These are phyloP conservation scores for Xyrichtys novacula DNA, from an alignment of 2,797 vertebrate genomes.

Conservation along the genomic window DNA sequence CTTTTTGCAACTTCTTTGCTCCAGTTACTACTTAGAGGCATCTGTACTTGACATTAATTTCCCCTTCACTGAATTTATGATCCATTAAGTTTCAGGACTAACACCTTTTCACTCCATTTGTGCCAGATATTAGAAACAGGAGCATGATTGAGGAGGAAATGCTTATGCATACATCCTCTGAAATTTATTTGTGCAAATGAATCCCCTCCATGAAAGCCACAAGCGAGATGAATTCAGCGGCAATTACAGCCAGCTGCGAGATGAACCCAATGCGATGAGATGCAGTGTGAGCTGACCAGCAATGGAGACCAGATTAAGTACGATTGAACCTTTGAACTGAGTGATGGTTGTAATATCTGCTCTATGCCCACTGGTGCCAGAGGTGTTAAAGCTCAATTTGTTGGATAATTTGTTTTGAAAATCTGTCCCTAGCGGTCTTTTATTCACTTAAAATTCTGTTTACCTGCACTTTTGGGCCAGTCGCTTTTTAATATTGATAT, in stretches of 20 bases:
- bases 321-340: constrained; percentile 13
- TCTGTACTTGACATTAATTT: constrained; percentile 8
- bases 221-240: constrained; percentile 38
- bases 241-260: constrained; percentile 44
- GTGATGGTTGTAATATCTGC: constrained; percentile 7
- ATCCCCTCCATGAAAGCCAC: constrained; percentile 35
- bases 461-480: background rate
- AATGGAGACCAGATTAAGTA: constrained; percentile 29
- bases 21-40: background rate
- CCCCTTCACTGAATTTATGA: constrained; percentile 16
- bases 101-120: constrained; percentile 8
- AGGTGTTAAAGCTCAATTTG: constrained; percentile 1
- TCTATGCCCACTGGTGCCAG: background rate
- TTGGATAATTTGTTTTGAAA: background rate
- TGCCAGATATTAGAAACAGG: constrained; percentile 18
- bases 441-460: background rate
- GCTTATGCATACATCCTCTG: constrained; percentile 12
- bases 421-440: background rate
- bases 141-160: constrained; percentile 1
- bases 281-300: constrained; percentile 1
- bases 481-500: too few species aligned
- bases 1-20: background rate
- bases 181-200: constrained; percentile 23
- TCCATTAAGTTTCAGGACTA: constrained; percentile 13
- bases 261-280: constrained; percentile 30